Evolutionary conservation across 2,797 vertebrate species (phyloP).

Genomic region (Allobates femoralis): DNA sequence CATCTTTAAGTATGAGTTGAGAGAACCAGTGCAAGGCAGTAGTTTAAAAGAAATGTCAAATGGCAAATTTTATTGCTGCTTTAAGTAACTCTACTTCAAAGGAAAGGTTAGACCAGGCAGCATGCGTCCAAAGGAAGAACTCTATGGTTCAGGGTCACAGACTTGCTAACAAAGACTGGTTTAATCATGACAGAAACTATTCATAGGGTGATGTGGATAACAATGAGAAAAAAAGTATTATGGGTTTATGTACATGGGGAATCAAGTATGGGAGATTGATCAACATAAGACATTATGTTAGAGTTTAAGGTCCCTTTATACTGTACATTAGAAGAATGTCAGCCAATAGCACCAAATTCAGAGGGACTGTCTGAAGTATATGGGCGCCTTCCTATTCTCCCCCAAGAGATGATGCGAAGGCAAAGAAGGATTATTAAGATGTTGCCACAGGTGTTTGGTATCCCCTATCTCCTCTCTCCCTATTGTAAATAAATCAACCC

Average conservation of each 20-base stretch:
- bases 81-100: neutral
- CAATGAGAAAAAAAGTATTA: neutral
- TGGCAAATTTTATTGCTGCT: neutral
- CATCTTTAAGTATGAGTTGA: neutral
- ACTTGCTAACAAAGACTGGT: neutral
- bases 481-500: too few relatives aligned
- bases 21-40: neutral
- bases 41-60: neutral
- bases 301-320: neutral
- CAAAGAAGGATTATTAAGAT: too few relatives aligned
- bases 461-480: too few relatives aligned
- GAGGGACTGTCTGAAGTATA: too few relatives aligned
- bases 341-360: too few relatives aligned
- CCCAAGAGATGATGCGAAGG: too few relatives aligned
- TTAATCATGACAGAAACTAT: neutral
- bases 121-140: neutral
- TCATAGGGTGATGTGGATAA: neutral
- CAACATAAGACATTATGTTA: neutral
- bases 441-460: too few relatives aligned
- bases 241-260: too few relatives aligned
- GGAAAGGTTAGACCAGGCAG: neutral
- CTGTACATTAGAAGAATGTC: too few relatives aligned
- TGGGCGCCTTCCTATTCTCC: too few relatives aligned
- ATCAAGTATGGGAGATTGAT: neutral
- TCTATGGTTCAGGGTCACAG: neutral